Base-by-base conservation (phyloP, 2,113 vertebrate genomes). In the Rhizomys pruinosus region DNA sequence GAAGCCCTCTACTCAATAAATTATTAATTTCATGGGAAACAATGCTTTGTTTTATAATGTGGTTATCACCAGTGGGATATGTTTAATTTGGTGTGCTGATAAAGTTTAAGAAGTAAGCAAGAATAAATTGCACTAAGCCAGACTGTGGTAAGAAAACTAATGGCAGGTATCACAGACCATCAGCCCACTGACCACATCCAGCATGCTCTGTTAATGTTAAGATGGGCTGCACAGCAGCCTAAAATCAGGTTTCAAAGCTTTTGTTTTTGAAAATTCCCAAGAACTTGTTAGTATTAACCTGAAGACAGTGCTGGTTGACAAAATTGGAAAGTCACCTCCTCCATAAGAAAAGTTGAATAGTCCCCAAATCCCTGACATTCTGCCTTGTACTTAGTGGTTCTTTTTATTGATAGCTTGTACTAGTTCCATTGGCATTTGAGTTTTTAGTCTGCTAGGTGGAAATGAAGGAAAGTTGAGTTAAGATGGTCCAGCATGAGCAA, bases 11-110 rank as follows among this genome's bases (percentile, higher is more conserved):
- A 52, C 39, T 88, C 64, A 81, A 22, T 52, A 79, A 93, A 87
- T 61, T 77, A 2, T 81, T 92, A 63, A 72, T 89, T 81, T 94
- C 29, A 55, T 66, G 47, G 11, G 88, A 85, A 95, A 52, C 17
- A 80, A 37, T 95, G 15, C 74, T 94, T 90, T 88, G 39, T 90
- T 85, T 95, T 92, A 80, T 12, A 95, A 37, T 95, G 52, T 81
- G 66, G 59, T 42, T 63, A 1, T 94, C 55, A 23, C 20, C 16
- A 66, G 2, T 87, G 1, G 81, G 79, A 81, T 66, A 84, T 89
- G 52, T 90, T 94, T 91, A 13, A 87, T 76, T 92, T 93, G 71
- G 73, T 93, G 57, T 85, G 13, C 78, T 92, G 27, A 37, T 85
- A 11, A 77, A 79, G 57, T 92, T 90, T 74, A 91, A 84, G 52